Percentiles rank a stretch among this genome's conserved stretches.
These are phyloP conservation scores for Anastrepha obliqua DNA, from an alignment of 1,140 invertebrate species.

Conservation along the genomic window DNA sequence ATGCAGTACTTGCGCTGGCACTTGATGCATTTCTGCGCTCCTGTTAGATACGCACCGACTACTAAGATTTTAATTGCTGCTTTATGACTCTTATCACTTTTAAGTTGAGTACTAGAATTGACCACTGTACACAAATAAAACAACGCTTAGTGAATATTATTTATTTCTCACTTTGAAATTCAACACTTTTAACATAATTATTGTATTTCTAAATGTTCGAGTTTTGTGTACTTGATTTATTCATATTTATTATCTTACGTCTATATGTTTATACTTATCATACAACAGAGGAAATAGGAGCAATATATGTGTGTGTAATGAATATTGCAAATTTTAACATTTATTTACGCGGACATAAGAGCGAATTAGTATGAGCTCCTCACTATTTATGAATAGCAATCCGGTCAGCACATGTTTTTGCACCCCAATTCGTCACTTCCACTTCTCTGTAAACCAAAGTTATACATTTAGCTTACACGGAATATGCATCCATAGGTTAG, in stretches of 20 bases:
- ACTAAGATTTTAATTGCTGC: too few relatives aligned
- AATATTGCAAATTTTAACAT: not conserved
- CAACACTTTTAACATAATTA: conserved; percentile 53
- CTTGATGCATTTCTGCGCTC: too few relatives aligned
- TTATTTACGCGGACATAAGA: not conserved
- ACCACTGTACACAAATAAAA: too few relatives aligned
- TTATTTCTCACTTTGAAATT: conserved; percentile 50
- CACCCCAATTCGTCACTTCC: not conserved
- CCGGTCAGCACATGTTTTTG: not conserved
- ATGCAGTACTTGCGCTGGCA: too few relatives aligned
- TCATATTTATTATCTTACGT: conserved; percentile 56
- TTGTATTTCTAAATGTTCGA: conserved; percentile 36
- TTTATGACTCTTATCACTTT: too few relatives aligned
- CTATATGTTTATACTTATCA: conserved; percentile 3
- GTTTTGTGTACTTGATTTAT: conserved; percentile 26
- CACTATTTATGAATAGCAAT: not conserved
- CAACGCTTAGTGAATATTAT: not conserved
- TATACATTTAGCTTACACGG: too few relatives aligned
- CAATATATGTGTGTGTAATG: not conserved
- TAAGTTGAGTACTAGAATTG: too few relatives aligned
- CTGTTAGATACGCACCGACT: too few relatives aligned
- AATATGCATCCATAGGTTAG: too few relatives aligned
- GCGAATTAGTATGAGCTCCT: not conserved
- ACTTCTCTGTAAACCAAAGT: not conserved
- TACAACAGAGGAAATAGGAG: not conserved